A percentile compares a stretch with the other conserved stretches of the same genome.
Evolutionary conservation across 2,888 invertebrate genomes (phyloP).

Genomic region (Hypena proboscidalis): DNA sequence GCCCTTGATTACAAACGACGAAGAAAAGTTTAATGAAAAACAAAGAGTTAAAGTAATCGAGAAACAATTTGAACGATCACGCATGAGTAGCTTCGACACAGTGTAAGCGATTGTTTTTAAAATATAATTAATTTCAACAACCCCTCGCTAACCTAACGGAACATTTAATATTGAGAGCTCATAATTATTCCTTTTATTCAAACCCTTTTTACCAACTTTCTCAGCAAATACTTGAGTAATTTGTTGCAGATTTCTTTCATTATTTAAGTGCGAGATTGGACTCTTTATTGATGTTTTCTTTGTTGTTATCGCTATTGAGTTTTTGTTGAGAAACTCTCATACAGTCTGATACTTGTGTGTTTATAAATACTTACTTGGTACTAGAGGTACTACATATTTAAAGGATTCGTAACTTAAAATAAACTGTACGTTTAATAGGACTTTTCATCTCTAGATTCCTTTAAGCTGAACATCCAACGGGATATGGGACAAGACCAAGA

Average conservation of each 20-base stretch:
- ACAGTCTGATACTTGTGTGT: too few species aligned
- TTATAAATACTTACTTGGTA: too few species aligned
- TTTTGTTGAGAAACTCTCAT: too few species aligned
- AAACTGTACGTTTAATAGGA: too few species aligned
- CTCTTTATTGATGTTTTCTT: constrained; percentile 13
- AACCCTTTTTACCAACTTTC: constrained; percentile 78
- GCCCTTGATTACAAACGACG: constrained; percentile 49
- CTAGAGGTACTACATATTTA: too few species aligned
- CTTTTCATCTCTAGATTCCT: too few species aligned
- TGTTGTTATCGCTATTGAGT: background rate
- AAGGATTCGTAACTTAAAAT: too few species aligned
- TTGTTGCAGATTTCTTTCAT: constrained; percentile 58
- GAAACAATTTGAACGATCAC: constrained; percentile 82
- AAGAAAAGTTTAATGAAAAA: constrained; percentile 79
- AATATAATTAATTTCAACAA: constrained; percentile 83
- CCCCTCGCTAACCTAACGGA: constrained; percentile 79
- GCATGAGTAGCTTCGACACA: constrained; percentile 79
- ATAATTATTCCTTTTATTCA: constrained; percentile 82
- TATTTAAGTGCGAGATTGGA: constrained; percentile 40
- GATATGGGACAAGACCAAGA: too few species aligned
- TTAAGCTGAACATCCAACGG: too few species aligned
- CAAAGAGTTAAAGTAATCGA: constrained; percentile 81
- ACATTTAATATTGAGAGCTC: constrained; percentile 85
- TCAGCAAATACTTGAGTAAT: constrained; percentile 63
- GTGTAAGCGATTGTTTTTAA: constrained; percentile 84